Percentiles rank a stretch among this genome's conserved stretches.
phyloP scores from a whole-genome alignment of 2,888 invertebrate species.

The Phyllotreta cruciferae region DNA sequence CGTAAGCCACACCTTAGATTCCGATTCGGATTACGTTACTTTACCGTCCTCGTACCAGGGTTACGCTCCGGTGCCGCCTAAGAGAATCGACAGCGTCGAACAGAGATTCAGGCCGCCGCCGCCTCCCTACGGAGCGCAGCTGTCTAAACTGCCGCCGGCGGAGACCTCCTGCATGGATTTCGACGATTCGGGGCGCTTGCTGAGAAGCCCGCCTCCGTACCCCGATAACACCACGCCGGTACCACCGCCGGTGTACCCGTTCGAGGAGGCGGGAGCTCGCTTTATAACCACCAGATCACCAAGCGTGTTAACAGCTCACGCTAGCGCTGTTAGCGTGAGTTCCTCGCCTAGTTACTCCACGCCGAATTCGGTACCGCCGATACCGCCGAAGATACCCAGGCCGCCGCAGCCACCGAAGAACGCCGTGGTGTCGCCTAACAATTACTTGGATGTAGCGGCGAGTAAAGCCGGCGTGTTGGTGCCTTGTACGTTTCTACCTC shows the following conservation, averaged over 20 bases:
- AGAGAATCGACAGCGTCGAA: slow-evolving; percentile 70
- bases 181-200: slow-evolving; percentile 54
- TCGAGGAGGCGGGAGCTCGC: slow-evolving; percentile 76
- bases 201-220: slow-evolving; percentile 74
- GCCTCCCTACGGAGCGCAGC: slow-evolving; percentile 59
- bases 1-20: slow-evolving; percentile 84
- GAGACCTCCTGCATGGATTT: slow-evolving; percentile 46
- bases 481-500: slow-evolving; percentile 62
- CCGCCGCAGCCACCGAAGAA: slow-evolving; percentile 59
- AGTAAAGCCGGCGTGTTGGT: slow-evolving; percentile 62
- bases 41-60: slow-evolving; percentile 64
- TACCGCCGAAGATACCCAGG: slow-evolving; percentile 61
- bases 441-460: slow-evolving; percentile 69
- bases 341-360: slow-evolving; percentile 68
- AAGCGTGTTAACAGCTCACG: slow-evolving; percentile 78
- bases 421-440: slow-evolving; percentile 67
- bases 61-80: slow-evolving; percentile 72
- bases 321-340: slow-evolving; percentile 71
- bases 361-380: slow-evolving; percentile 59
- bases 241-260: slow-evolving; percentile 68
- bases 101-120: slow-evolving; percentile 61
- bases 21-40: slow-evolving; percentile 89
- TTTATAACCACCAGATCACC: slow-evolving; percentile 80
- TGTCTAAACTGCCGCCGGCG: slow-evolving; percentile 31
- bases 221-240: slow-evolving; percentile 62